Evolutionary conservation across 2,797 vertebrate genomes (phyloP), one percentile per base, ranked within the genome.

Genomic region (Crocodylus rhombifer): DNA sequence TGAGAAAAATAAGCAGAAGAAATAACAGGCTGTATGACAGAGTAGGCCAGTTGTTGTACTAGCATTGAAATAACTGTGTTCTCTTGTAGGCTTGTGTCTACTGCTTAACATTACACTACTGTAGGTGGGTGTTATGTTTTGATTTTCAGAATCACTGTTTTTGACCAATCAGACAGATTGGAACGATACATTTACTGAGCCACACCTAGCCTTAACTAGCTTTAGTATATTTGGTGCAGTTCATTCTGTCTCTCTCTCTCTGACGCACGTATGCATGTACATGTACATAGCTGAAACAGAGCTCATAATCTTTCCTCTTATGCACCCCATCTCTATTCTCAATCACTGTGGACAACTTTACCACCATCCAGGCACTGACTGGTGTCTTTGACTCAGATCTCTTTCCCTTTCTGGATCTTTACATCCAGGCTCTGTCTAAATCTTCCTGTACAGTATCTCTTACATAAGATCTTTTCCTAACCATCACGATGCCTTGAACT

Each of bases 141-240:
- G 3, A 12, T 82, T 94, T 92, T 81, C 86, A 90, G n/a, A 93
- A 62, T 1, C 61, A 5, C 25, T 77, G 0, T 88, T 90, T 64
- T 88, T 90, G 89, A 86, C 56, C 77, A 21, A 6, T 71, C 14
- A 12, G 42, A 51, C 42, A 51, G 42, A 63, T 56, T 58, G 84
- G 63, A 63, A 79, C 3, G 8, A 80, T 69, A 4, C 12, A 21
- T 78, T 83, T 75, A 26, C 36, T 91, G 14, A 89, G 62, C 21
- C 86, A 93, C 71, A 51, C 14, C 14, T n/a, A 89, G 71, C 89
- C 91, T 86, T 63, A 77, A 85, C 94, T 94, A 1, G 75, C 88
- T 82, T 87, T 91, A 82, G 84, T 77, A 82, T 36, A 91, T 15
- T 90, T 92, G 8, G 3, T 87, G 76, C 20, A 81, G 14, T 23